These are phyloP conservation scores for Drosophila barbarae DNA, from an alignment of 2,888 invertebrate genomes.

Conservation along the genomic window DNA sequence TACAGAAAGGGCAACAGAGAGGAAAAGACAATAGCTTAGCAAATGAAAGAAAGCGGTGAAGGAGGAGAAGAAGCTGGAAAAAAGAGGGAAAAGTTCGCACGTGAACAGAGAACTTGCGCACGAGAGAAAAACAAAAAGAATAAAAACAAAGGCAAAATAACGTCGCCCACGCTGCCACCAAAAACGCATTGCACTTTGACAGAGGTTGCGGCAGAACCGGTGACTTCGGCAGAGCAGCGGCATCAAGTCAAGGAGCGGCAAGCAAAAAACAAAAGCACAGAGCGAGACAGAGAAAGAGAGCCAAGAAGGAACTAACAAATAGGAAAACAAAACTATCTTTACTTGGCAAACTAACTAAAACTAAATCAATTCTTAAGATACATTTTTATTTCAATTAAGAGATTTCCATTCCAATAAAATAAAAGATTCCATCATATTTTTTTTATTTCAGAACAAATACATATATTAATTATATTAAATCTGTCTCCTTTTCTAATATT, in stretches of 20 bases:
- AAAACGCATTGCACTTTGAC: slow-evolving; percentile 70
- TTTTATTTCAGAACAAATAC: too few relatives aligned
- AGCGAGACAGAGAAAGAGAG: not conserved
- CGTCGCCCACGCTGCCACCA: slow-evolving; percentile 53
- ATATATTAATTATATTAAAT: too few relatives aligned
- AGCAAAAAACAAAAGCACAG: slow-evolving; percentile 26
- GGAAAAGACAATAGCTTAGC: slow-evolving; percentile 18
- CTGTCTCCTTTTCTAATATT: too few relatives aligned
- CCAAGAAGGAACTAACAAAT: slow-evolving; percentile 43
- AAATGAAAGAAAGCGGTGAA: slow-evolving; percentile 8
- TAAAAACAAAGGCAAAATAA: slow-evolving; percentile 18
- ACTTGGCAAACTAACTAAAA: not conserved
- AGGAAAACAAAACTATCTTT: slow-evolving; percentile 12
- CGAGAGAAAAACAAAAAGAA: slow-evolving; percentile 47
- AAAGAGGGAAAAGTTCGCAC: slow-evolving; percentile 15
- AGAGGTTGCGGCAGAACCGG: slow-evolving; percentile 30
- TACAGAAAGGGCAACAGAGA: slow-evolving; percentile 19
- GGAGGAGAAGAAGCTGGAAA: slow-evolving; percentile 4
- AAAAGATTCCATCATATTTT: too few relatives aligned
- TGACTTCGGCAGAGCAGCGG: slow-evolving; percentile 25
- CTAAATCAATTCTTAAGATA: not conserved
- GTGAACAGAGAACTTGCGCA: slow-evolving; percentile 60
- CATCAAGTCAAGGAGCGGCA: slow-evolving; percentile 34
- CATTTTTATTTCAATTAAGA: too few relatives aligned
- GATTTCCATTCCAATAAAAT: too few relatives aligned